Conservation (phyloP, 2,797 vertebrate genomes). For the Pempheris klunzingeri region DNA sequence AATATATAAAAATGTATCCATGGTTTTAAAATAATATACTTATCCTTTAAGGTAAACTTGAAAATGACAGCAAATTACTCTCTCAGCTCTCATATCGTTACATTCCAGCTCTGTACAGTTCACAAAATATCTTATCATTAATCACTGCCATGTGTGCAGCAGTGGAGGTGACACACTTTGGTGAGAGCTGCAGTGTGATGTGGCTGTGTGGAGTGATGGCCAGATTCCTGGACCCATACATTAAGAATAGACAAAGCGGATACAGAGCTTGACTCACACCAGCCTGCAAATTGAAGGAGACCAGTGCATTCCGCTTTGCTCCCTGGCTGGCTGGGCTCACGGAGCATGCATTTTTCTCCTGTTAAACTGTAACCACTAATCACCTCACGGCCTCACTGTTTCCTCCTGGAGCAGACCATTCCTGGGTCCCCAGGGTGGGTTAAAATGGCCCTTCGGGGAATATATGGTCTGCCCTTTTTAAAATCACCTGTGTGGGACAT, state of each 20-base stretch:
- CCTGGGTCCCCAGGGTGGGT: constrained; percentile 69
- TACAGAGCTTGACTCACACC: constrained; percentile 70
- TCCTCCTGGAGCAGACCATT: constrained; percentile 81
- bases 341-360: constrained; percentile 85
- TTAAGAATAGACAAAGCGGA: constrained; percentile 61
- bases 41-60: constrained; percentile 35
- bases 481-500: constrained; percentile 74
- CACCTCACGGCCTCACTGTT: constrained; percentile 81
- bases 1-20: too few relatives aligned
- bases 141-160: constrained; percentile 64
- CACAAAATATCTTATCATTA: constrained; percentile 49
- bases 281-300: constrained; percentile 63
- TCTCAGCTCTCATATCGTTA: constrained; percentile 20
- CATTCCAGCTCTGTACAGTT: constrained; percentile 9
- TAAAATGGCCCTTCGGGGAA: constrained; percentile 49
- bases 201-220: constrained; percentile 39
- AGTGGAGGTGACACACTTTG: constrained; percentile 59
- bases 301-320: constrained; percentile 70
- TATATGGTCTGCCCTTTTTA: constrained; percentile 29
- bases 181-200: constrained; percentile 45
- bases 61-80: constrained; percentile 34
- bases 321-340: constrained; percentile 72
- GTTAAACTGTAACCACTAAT: constrained; percentile 90
- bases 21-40: too few relatives aligned
- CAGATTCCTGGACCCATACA: constrained; percentile 41